Base-by-base conservation (phyloP, 2,888 invertebrate species). In the Lasioglossum malachurum region DNA sequence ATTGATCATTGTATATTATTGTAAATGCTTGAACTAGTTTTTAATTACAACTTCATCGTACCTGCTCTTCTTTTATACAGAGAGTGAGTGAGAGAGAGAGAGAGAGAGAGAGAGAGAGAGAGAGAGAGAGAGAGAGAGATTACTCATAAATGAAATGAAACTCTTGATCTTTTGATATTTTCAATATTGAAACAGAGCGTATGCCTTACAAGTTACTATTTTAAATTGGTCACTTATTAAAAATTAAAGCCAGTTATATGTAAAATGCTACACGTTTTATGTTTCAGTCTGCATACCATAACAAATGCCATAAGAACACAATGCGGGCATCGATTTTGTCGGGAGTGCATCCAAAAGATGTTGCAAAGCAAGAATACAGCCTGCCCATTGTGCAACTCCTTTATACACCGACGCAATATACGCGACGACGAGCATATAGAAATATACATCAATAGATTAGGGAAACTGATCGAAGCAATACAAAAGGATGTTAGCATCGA, bases 271-370 rank as follows among this genome's bases (percentile, higher is more conserved):
- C 3, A 8, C 4, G 1, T 3, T 60, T 71, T 82, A 1, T 67
- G n/a, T 86, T 87, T 81, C 74, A 94, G 94, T 77, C 78, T 92
- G 75, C 88, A 92, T 14, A 81, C 86, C 10, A 89, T 93, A 38
- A 75, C 81, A 23, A 80, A 92, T 4, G 89, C 93, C 5, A 84
- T 89, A 31, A 91, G 86, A 80, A 91, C 93, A 57, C 73, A 80
- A 35, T 94, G 94, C 75, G 93, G 93, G 0, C 94, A 94, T 79
- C 89, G 89, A 49, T 94, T 92, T 71, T 94, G 94, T 78, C 80
- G 77, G 5, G 14, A 35, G 0, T 94, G 94, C 49, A 92, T 93
- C 19, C 78, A 83, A 35, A 80, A n/a, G 27, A 77, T 93, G 7
- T 27, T 93, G 2, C 57, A 72, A 8, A 90, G 80, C 27, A 87